Evolutionary conservation across 2,888 invertebrate genomes (phyloP).

Genomic region (Mythimna ferrago): DNA sequence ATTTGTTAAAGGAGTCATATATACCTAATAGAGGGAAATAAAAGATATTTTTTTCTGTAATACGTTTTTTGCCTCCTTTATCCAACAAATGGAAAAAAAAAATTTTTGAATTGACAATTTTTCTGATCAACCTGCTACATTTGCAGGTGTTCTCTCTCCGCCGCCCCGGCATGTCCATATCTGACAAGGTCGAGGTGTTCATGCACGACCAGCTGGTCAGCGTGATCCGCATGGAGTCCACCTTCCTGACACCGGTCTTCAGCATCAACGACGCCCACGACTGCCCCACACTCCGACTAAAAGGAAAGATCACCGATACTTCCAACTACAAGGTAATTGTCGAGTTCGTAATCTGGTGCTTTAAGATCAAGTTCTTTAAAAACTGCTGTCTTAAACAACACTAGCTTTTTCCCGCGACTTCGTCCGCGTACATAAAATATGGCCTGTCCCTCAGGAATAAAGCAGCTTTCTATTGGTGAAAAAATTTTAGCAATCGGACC

Average conservation of each 20-base stretch:
- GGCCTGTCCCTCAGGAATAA: too few relatives aligned
- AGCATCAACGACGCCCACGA: conserved; percentile 73
- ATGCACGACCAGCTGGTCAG: conserved; percentile 69
- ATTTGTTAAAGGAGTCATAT: too few relatives aligned
- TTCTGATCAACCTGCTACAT: neutral
- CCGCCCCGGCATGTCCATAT: conserved; percentile 74
- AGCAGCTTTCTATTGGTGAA: too few relatives aligned
- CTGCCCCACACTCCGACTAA: conserved; percentile 70
- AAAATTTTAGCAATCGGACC: too few relatives aligned
- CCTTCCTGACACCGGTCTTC: conserved; percentile 74
- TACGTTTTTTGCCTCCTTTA: too few relatives aligned
- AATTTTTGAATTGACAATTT: neutral
- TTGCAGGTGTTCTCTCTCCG: conserved; percentile 75
- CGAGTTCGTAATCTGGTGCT: neutral
- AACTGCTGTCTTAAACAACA: too few relatives aligned
- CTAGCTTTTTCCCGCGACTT: too few relatives aligned
- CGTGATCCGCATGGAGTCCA: conserved; percentile 74
- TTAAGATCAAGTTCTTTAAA: neutral
- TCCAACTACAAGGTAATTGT: conserved; percentile 28
- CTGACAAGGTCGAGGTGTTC: conserved; percentile 77
- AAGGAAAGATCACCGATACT: conserved; percentile 58
- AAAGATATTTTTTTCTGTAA: too few relatives aligned
- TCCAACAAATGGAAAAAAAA: too few relatives aligned
- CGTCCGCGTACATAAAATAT: too few relatives aligned
- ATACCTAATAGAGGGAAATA: too few relatives aligned